Conservation (phyloP, 2,888 invertebrate genomes). For the Melipona beecheii region DNA sequence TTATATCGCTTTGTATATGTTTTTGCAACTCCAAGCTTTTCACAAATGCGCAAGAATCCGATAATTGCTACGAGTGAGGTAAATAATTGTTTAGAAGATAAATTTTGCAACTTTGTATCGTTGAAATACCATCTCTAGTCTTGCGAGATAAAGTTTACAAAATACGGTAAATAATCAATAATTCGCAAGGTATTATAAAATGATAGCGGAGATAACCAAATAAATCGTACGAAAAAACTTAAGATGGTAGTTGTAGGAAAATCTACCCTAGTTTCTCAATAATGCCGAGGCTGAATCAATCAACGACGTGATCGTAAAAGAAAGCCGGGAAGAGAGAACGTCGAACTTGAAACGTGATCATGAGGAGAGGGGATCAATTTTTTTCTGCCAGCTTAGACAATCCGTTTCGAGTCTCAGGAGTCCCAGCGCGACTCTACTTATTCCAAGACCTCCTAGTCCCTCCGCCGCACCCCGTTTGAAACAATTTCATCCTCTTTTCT, state of each 20-base stretch:
- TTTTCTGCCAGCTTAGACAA: background rate
- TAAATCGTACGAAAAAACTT: background rate
- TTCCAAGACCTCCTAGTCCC: background rate
- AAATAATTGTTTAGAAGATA: too few species aligned
- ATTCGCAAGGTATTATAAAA: too few species aligned
- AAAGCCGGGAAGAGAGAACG: background rate
- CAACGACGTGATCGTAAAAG: background rate
- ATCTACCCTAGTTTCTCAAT: background rate
- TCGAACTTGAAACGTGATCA: background rate
- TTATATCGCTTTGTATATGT: too few species aligned
- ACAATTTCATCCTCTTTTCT: slow-evolving; percentile 18
- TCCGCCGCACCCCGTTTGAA: background rate
- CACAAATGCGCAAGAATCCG: too few species aligned
- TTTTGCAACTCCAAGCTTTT: too few species aligned
- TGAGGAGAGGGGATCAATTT: background rate
- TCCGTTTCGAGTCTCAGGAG: background rate
- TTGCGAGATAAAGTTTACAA: too few species aligned
- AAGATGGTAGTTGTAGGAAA: background rate
- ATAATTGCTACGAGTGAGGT: too few species aligned
- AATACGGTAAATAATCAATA: too few species aligned
- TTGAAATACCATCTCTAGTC: too few species aligned
- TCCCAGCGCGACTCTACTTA: background rate
- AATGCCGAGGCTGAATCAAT: background rate
- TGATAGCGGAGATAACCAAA: background rate
- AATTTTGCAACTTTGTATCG: too few species aligned